A percentile compares a stretch with the other conserved stretches of the same genome.
Conservation (phyloP, 2,888 invertebrate genomes). For the Bombylius major region DNA sequence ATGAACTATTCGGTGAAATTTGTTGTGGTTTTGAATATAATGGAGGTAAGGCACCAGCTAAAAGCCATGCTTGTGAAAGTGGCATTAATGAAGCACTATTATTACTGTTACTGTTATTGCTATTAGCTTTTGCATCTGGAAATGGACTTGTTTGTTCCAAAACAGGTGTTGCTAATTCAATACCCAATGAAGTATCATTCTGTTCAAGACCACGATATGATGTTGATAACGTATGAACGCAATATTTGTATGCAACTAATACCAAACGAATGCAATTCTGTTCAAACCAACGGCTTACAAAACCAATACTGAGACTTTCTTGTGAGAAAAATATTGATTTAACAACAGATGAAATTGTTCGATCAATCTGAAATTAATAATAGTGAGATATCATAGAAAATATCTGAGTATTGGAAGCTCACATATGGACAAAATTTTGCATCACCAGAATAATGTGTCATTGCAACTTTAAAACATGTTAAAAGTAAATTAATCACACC, state of each 20-base stretch:
- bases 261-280: constrained; percentile 65
- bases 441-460: constrained; percentile 60
- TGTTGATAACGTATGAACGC: constrained; percentile 37
- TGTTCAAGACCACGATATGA: constrained; percentile 44
- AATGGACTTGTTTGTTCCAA: constrained; percentile 45
- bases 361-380: constrained; percentile 40
- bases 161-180: constrained; percentile 67
- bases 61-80: constrained; percentile 55
- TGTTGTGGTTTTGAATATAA: constrained; percentile 41
- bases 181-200: constrained; percentile 35
- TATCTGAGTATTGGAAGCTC: constrained; percentile 12
- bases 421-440: constrained; percentile 49
- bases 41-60: constrained; percentile 52
- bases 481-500: constrained; percentile 53
- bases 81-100: constrained; percentile 39
- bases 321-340: constrained; percentile 73
- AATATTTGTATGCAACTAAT: constrained; percentile 59
- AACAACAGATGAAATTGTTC: constrained; percentile 58
- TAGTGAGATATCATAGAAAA: background rate
- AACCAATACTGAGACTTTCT: constrained; percentile 57
- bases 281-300: constrained; percentile 69
- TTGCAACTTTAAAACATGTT: constrained; percentile 64
- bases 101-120: constrained; percentile 18
- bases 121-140: constrained; percentile 18
- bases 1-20: constrained; percentile 21